Conservation (phyloP, 2,113 vertebrate genomes). For the Melanerpes formicivorus region DNA sequence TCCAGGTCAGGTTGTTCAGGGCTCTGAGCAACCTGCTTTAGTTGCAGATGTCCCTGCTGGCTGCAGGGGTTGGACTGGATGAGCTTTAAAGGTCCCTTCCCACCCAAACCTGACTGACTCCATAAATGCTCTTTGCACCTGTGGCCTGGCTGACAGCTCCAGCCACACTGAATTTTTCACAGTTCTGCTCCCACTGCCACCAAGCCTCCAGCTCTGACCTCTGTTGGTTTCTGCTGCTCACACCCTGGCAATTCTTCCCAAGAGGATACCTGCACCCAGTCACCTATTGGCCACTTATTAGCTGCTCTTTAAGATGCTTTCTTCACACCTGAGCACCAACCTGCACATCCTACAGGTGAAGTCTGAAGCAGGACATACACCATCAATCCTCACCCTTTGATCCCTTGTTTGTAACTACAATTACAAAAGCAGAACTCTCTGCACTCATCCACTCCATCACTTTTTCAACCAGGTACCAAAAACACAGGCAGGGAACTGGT, state of each 20-base stretch:
- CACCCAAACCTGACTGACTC: background rate
- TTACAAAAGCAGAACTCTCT: background rate
- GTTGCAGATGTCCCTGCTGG: too few relatives aligned
- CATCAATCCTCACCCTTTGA: rapidly evolving
- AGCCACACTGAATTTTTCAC: background rate
- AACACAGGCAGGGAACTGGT: background rate
- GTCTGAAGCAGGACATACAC: background rate
- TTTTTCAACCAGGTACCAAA: background rate
- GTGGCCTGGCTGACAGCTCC: background rate
- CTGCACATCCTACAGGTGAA: background rate
- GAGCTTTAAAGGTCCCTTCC: background rate
- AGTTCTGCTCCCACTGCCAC: background rate
- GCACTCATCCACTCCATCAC: background rate
- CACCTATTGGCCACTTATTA: background rate
- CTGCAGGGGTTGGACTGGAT: too few relatives aligned
- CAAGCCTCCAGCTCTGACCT: background rate
- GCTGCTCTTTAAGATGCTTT: background rate
- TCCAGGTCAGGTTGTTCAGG: too few relatives aligned
- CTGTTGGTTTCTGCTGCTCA: background rate
- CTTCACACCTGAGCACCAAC: background rate
- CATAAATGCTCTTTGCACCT: background rate
- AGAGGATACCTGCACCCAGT: background rate
- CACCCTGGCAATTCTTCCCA: rapidly evolving
- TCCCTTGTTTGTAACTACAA: background rate
- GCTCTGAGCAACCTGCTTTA: too few relatives aligned